A percentile compares a stretch with the other conserved stretches of the same genome.
phyloP scores from a whole-genome alignment of 1,140 invertebrate species.

The Brachystomella parvula region DNA sequence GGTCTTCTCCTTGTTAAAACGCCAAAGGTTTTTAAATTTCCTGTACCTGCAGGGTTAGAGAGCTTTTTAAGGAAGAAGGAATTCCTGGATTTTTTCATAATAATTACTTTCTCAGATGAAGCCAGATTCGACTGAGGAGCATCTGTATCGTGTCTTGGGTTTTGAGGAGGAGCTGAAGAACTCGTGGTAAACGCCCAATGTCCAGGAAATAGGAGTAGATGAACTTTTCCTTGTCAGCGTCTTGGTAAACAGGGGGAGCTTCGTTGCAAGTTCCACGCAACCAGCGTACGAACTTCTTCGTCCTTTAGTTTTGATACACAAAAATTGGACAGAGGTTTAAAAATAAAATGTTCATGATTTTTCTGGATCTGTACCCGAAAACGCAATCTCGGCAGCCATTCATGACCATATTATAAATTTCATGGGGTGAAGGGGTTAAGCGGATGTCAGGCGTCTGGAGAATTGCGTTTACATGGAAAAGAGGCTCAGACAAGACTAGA shows the following conservation, averaged over 20 bases:
- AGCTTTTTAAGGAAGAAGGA: background rate
- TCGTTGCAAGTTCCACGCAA: conserved; percentile 70
- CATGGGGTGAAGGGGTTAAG: conserved; percentile 59
- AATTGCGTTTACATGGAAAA: conserved; percentile 70
- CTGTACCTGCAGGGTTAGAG: conserved; percentile 54
- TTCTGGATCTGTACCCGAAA: conserved; percentile 41
- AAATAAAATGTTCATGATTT: too few species aligned
- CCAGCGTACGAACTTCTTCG: conserved; percentile 71
- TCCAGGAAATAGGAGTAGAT: conserved; percentile 68
- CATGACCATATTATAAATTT: conserved; percentile 65
- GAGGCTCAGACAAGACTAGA: conserved; percentile 51
- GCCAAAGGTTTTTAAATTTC: conserved; percentile 70
- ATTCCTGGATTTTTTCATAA: background rate
- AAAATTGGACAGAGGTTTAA: background rate
- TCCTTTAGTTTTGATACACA: conserved; percentile 42
- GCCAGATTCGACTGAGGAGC: conserved; percentile 53
- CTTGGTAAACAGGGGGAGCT: conserved; percentile 53
- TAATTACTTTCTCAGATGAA: conserved; percentile 56
- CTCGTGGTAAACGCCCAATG: conserved; percentile 55
- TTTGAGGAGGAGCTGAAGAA: conserved; percentile 58
- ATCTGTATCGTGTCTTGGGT: conserved; percentile 58
- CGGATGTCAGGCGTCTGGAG: conserved; percentile 64
- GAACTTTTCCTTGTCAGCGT: conserved; percentile 52
- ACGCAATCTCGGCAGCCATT: conserved; percentile 48
- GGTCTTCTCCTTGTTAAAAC: conserved; percentile 62